Conservation (phyloP, 2,113 vertebrate genomes). For the Scalopus aquaticus region DNA sequence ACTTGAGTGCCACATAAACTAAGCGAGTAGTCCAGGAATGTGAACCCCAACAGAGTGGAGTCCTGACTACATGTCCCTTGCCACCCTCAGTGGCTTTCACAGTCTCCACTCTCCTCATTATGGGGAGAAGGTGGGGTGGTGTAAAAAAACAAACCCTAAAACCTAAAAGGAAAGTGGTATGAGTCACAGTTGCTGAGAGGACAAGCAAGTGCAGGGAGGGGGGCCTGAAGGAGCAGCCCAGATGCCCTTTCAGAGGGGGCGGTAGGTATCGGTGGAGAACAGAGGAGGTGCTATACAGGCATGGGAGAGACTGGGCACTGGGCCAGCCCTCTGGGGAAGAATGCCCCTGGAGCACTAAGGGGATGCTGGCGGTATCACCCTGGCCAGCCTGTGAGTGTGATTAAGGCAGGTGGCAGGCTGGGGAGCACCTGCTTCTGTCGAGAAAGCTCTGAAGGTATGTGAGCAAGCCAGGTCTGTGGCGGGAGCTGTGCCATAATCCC, state of each 20-base stretch:
- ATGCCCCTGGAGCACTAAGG: no score
- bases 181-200: not conserved
- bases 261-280: not conserved
- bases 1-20: not conserved
- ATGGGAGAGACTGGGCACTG: not conserved
- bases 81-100: not conserved
- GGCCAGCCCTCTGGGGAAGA: no score
- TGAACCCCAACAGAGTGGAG: not conserved
- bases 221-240: not conserved
- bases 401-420: fast-evolving
- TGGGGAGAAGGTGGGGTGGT: no score
- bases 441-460: not conserved
- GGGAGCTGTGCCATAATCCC: not conserved
- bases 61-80: not conserved
- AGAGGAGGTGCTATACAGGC: not conserved
- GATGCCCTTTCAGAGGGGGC: no score
- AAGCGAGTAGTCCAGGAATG: not conserved
- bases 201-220: not conserved
- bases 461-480: not conserved
- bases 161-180: not conserved
- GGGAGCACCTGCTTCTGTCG: not conserved
- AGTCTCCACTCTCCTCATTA: not conserved
- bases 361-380: fast-evolving
- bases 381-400: fast-evolving
- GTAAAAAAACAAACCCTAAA: not conserved